Evolutionary conservation across 2,888 invertebrate species (phyloP), one percentile per base, ranked within the genome.

Genomic region (Podabrus alpinus): DNA sequence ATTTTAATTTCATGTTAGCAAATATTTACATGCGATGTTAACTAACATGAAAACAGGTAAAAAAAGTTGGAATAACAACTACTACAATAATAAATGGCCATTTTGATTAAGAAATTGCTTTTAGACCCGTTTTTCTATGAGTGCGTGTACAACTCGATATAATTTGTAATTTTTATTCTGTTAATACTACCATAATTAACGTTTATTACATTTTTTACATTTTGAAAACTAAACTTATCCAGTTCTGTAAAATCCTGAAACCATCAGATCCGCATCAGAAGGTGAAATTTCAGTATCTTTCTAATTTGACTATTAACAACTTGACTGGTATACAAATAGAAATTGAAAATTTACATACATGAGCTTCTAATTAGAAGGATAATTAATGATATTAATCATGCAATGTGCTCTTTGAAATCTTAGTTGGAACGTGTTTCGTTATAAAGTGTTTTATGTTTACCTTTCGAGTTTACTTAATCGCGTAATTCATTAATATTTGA

Each of bases 321-420:
- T 29, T 29, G 29, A 29, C 29, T 5, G 29, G 29, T 21, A 21
- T 29, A 29, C 29, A 29, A 68, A 75, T 74, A 77, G 71, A 73
- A 70, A 73, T 79, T 74, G 71, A 74, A 73, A 74, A 77, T 79
- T 76, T 69, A 71, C 74, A 77, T 74, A 70, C 74, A 71, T 72
- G 77, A 74, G 69, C 76, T 74, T 73, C 77, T 79, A 79, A 79
- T 79, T 79, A 79, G 77, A 76, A 77, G 73, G 73, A 72, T 79
- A 78, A 79, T 78, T 78, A 79, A 79, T 76, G 76, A 72, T 75
- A 77, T 79, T 79, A 79, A 79, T 78, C 74, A 75, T 74, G 76
- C 69, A 74, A 72, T 75, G 69, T 69, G 75, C 69, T 75, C 59
- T 69, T 66, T 72, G 68, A 68, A 62, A 67, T 72, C 75, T 75